Percentiles rank a stretch among this genome's conserved stretches.
Conservation (phyloP, 2,113 vertebrate genomes). For the Notechis scutatus region DNA sequence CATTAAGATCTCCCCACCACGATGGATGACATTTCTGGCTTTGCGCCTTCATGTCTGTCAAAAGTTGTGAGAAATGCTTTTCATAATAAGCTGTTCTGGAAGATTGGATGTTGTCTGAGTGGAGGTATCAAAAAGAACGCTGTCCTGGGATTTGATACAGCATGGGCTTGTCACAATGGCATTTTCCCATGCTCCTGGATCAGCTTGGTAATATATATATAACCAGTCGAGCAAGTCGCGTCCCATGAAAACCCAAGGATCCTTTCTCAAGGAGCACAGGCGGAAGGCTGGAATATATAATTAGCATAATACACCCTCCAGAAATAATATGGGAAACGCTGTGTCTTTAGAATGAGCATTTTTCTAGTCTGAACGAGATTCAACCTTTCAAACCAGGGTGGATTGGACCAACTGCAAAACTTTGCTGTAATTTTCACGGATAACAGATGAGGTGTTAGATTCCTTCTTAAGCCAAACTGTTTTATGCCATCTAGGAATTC, state of each 20-base stretch:
- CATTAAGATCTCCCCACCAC: not conserved
- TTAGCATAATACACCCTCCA: not conserved
- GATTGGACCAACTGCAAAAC: not conserved
- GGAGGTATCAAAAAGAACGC: not conserved
- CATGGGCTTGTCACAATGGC: not conserved
- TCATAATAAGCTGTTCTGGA: conserved; percentile 9
- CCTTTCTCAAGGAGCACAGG: not conserved
- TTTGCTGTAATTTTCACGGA: not conserved
- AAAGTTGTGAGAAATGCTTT: conserved; percentile 9
- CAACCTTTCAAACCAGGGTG: too few species aligned
- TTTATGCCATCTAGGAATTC: not conserved
- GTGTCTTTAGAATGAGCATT: not conserved
- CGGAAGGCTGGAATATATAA: not conserved
- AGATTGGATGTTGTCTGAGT: not conserved
- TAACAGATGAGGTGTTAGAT: not conserved
- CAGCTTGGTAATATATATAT: not conserved
- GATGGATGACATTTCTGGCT: not conserved
- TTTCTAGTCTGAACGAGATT: not conserved
- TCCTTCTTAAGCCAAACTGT: not conserved
- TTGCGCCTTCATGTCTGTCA: not conserved
- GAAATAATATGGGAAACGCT: not conserved
- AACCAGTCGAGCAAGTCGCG: not conserved
- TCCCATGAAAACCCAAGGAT: not conserved
- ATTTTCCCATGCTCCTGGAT: conserved; percentile 19
- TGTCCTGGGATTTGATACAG: not conserved